Evolutionary conservation across 2,113 vertebrate genomes (phyloP), one percentile per base, ranked within the genome.

Genomic region (Dasypus novemcinctus): DNA sequence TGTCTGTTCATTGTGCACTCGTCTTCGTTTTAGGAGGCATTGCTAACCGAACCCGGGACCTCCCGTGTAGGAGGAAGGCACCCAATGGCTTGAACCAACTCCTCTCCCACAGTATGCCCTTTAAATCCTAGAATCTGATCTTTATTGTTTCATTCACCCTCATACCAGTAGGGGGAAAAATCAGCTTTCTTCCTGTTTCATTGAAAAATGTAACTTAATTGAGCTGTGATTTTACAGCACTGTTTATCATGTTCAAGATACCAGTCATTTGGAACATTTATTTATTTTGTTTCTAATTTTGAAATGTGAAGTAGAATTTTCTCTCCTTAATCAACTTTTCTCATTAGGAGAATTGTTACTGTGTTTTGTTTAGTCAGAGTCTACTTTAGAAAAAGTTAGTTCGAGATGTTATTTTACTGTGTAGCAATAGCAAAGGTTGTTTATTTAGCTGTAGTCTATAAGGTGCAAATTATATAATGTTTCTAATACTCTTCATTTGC

Each of bases 251-350:
- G 27, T 85, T 92, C n/a, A 52, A 57, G 63, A 74, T 74, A 83
- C 14, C 13, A 76, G 71, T 83, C 90, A 80, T 71, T 91, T 87
- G 31, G 33, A 68, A 90, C 20, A n/a, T 63, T 79, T 76, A n/a
- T 93, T 87, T 68, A 33, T 66, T 96, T 71, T 49, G 66, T 83
- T 96, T 88, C 54, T 95, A 68, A 71, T 87, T 91, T 95, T 87
- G 23, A 81, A 95, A 88, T 75, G 12, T 52, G 7, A 74, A 68
- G 18, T 90, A 85, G 46, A 46, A 17, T 92, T 94, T 96, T 93
- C 61, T 74, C n/a, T 78, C 41, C 8, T 89, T 80, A 85, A 76
- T 95, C 59, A 91, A 38, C 13, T 78, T 78, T 95, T 81, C 25
- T 92, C 63, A 76, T 76, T 85, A 72, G 71, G 54, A n/a, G n/a